These are phyloP conservation scores for Chunga burmeisteri DNA, from an alignment of 2,113 vertebrate species.

Conservation along the genomic window DNA sequence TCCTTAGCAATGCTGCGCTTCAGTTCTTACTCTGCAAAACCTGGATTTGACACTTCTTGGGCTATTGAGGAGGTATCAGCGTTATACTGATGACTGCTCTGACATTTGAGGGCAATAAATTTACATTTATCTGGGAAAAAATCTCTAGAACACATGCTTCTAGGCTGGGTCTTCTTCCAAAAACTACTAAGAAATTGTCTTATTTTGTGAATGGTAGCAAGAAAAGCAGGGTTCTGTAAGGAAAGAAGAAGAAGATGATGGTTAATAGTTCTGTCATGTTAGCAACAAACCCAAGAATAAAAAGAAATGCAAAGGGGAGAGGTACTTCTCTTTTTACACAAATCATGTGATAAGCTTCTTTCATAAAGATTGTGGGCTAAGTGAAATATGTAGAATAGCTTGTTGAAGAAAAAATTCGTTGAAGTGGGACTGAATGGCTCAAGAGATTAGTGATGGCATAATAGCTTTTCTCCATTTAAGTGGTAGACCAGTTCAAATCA, in stretches of 20 bases:
- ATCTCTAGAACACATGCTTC: neutral
- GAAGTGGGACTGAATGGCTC: slow-evolving; percentile 35
- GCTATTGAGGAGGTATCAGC: neutral
- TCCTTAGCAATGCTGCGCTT: neutral
- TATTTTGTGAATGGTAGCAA: neutral
- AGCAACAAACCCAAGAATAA: neutral
- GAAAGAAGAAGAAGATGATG: neutral
- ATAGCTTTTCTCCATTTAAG: slow-evolving; percentile 58
- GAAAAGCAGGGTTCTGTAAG: neutral
- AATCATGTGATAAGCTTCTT: neutral
- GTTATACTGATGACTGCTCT: neutral
- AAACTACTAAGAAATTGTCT: neutral
- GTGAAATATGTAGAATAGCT: slow-evolving; percentile 52
- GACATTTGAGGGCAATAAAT: neutral
- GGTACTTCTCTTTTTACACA: neutral
- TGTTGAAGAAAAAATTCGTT: slow-evolving; percentile 49
- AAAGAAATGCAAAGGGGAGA: neutral
- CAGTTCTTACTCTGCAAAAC: neutral
- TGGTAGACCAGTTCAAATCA: slow-evolving; percentile 48
- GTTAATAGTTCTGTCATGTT: neutral
- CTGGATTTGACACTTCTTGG: neutral
- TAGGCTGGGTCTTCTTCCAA: neutral
- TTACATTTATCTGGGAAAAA: neutral
- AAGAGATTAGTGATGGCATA: slow-evolving; percentile 52
- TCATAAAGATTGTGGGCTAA: neutral